These are phyloP conservation scores for Synanthedon myopaeformis DNA, from an alignment of 2,888 invertebrate species.

Conservation along the genomic window DNA sequence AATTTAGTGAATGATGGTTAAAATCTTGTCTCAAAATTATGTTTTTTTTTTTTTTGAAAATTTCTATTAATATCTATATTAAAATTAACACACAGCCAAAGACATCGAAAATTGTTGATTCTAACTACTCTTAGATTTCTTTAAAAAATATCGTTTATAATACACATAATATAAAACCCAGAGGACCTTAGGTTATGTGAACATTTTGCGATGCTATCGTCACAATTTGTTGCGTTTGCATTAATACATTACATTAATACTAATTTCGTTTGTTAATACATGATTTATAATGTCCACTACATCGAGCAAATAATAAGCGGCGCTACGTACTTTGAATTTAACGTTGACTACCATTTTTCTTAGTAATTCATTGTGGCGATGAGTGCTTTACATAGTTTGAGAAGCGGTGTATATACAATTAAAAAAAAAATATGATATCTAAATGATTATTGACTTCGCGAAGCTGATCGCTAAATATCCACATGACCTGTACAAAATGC, in stretches of 20 bases:
- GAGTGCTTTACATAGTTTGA: slow-evolving; percentile 30
- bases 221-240: slow-evolving; percentile 28
- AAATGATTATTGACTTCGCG: slow-evolving; percentile 40
- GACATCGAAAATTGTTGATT: slow-evolving; percentile 61
- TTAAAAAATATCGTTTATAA: slow-evolving; percentile 42
- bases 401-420: slow-evolving; percentile 23
- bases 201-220: slow-evolving; percentile 72
- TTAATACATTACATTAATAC: slow-evolving; percentile 8
- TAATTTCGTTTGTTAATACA: slow-evolving; percentile 29
- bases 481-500: slow-evolving; percentile 64
- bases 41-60: slow-evolving; percentile 32
- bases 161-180: slow-evolving; percentile 42
- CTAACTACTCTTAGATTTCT: slow-evolving; percentile 53
- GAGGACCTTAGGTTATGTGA: slow-evolving; percentile 60
- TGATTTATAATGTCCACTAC: slow-evolving; percentile 19
- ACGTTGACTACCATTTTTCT: slow-evolving; percentile 62
- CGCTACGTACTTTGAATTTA: slow-evolving; percentile 28
- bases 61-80: slow-evolving; percentile 42
- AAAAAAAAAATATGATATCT: slow-evolving; percentile 30
- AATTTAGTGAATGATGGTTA: slow-evolving; percentile 36
- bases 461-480: slow-evolving; percentile 69
- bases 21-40: slow-evolving; percentile 64
- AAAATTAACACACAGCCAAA: slow-evolving; percentile 68
- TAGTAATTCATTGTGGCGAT: slow-evolving; percentile 46
- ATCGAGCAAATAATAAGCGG: slow-evolving; percentile 36